Evolutionary conservation across 2,888 invertebrate species (phyloP), one percentile per base, ranked within the genome.

Genomic region (Drosophila nr. perissopoda): DNA sequence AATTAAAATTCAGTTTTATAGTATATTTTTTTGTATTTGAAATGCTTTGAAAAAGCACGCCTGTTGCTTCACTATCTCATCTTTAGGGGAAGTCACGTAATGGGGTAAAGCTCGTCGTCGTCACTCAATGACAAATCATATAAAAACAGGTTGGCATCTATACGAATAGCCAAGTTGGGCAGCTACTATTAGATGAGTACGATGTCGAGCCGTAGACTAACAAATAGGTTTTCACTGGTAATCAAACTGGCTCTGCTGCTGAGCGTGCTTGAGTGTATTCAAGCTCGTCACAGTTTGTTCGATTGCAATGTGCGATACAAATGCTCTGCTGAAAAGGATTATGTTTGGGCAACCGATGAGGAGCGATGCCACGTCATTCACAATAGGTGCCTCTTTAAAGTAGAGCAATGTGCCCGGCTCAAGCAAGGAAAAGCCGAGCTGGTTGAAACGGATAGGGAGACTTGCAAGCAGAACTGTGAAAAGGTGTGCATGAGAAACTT

Each of bases 331-430:
- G 58, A 36, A 31, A 69, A 58, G 48, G 51, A 70, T 1, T 29
- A 53, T 25, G 52, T 76, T 8, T 82, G 73, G 73, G 73, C 78
- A 18, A 69, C 68, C n/a, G 75, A 78, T 52, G 69, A 56, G 16
- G 61, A 73, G 36, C 73, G 61, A 1, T 73, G 73, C 40, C 54
- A 73, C 33, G 36, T 73, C 1, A 53, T 73, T 10, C 64, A 62
- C 2, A 73, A 73, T 16, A 33, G 11, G 0, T 73, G 73, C 16
- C 27, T 66, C 13, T 21, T 66, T 5, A 33, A 16, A 31, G 59
- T 53, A 6, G 73, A 66, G 10, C 66, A 73, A 36, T 73, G 73
- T 36, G 60, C 57, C 4, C 73, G 73, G 1, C 29, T 7, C 5
- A 27, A n/a, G 2, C 18, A 53, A 11, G 66, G 53, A 16, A 48